Evolutionary conservation across 1,140 invertebrate species (phyloP), one percentile per base, ranked within the genome.

Genomic region (Ooceraea biroi): DNA sequence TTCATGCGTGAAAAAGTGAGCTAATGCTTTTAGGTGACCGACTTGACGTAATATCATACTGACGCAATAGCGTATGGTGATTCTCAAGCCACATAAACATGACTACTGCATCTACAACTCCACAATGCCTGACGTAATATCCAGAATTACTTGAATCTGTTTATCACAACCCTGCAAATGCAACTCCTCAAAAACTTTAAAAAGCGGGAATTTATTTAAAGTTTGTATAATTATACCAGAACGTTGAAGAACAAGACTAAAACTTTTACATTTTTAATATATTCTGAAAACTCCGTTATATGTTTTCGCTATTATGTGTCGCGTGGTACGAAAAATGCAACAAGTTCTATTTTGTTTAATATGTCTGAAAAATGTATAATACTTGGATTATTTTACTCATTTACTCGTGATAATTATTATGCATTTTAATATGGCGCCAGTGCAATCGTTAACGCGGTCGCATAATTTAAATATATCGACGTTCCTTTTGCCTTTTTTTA

Each of bases 81-180:
- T 44, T 44, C 22, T 50, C 22, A 19, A 27, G 50, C 50, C n/a
- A n/a, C 17, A 57, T 78, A 78, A 78, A 78, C 76, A 65, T 69
- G 76, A 44, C 27, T 36, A 19, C 22, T 36, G 58, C 19, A 36
- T 30, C 76, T 69, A 55, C 63, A 78, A 69, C 63, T 44, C 76
- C 76, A 78, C 69, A 69, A 78, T 78, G 63, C 50, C 63, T 78
- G 76, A 69, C 7, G 76, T 50, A 78, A 78, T 78, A 78, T 78
- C 76, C 69, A 78, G 76, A 78, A 78, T 78, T 78, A 78, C 63
- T 78, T 78, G 76, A 78, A 78, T 78, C 76, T 78, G 76, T 78
- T 63, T 69, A 78, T 78, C 76, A 36, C 50, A 55, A 78, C 50
- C 76, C 76, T 63, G n/a, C 73, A 82, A 82, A 74, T 82, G 66